Evolutionary conservation across 2,113 vertebrate genomes (phyloP).

Genomic region (Notothenia rossii): DNA sequence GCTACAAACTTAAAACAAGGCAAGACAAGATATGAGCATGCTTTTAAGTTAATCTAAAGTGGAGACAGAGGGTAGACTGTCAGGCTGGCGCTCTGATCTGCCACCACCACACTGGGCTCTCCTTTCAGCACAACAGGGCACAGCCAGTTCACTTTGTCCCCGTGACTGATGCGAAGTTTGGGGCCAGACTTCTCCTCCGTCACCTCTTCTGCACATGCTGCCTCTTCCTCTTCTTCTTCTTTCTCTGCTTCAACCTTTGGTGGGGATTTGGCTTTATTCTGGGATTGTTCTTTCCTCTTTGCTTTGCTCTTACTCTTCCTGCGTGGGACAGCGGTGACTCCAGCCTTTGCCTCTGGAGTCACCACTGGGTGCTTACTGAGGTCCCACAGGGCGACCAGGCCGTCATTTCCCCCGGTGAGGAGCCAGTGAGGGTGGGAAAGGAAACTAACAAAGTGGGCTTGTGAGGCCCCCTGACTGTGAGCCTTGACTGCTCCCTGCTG

Average conservation of each 20-base stretch:
- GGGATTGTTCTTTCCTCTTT: constrained; percentile 69
- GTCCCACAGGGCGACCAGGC: constrained; percentile 92
- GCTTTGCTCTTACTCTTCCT: constrained; percentile 82
- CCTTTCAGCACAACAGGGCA: constrained; percentile 86
- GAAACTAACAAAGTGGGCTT: constrained; percentile 88
- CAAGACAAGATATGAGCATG: background rate
- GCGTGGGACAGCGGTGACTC: constrained; percentile 67
- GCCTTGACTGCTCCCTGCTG: constrained; percentile 85
- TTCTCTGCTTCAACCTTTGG: constrained; percentile 14
- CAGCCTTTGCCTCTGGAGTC: constrained; percentile 72
- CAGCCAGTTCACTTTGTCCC: constrained; percentile 97
- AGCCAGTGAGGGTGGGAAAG: constrained; percentile 88
- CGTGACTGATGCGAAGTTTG: constrained; percentile 88
- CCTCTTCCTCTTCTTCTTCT: constrained; percentile 42
- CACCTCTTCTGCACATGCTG: constrained; percentile 27
- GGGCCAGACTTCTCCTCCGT: constrained; percentile 69
- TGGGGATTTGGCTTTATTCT: constrained; percentile 21
- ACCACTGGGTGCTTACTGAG: constrained; percentile 81
- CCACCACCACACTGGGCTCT: constrained; percentile 87
- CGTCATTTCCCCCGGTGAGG: constrained; percentile 93
- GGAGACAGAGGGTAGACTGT: constrained; percentile 86
- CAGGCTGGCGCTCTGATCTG: constrained; percentile 89
- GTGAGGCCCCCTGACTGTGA: constrained; percentile 90
- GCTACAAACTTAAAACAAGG: background rate
- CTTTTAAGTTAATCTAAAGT: constrained; percentile 40